Percentiles rank a stretch among this genome's conserved stretches.
These are phyloP conservation scores for Caranx ignobilis DNA, from an alignment of 2,113 vertebrate species.

Conservation along the genomic window DNA sequence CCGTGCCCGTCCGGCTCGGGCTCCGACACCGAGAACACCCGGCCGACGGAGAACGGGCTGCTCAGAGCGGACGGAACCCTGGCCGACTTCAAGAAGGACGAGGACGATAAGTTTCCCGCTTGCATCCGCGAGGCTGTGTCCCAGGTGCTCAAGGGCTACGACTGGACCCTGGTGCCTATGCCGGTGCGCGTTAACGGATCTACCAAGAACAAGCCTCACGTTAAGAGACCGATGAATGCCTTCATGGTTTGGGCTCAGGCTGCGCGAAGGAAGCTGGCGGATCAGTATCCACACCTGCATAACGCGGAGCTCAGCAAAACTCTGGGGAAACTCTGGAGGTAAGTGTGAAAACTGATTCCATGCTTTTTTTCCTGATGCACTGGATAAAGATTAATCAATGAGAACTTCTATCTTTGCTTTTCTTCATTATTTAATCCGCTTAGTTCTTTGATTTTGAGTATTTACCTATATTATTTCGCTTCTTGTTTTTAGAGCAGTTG, in stretches of 20 bases:
- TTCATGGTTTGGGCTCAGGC: conserved; percentile 96
- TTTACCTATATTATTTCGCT: not conserved
- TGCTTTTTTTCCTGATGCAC: not conserved
- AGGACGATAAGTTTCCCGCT: conserved; percentile 96
- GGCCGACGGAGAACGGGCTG: conserved; percentile 92
- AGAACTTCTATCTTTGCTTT: not conserved
- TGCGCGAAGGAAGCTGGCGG: conserved; percentile 95
- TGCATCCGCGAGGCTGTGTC: conserved; percentile 98
- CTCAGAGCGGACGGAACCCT: conserved; percentile 83
- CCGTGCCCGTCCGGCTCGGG: conserved; percentile 94
- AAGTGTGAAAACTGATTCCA: conserved; percentile 47
- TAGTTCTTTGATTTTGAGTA: not conserved
- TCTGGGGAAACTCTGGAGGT: conserved; percentile 97
- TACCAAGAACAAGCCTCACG: conserved; percentile 96
- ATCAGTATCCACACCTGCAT: conserved; percentile 97
- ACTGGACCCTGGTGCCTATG: conserved; percentile 99
- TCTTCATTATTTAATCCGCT: not conserved
- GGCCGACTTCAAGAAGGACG: conserved; percentile 93
- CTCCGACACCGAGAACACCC: conserved; percentile 95
- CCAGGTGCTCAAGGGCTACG: conserved; percentile 98
- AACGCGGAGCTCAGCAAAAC: conserved; percentile 99
- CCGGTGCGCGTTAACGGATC: conserved; percentile 96
- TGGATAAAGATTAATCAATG: not conserved
- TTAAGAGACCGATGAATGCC: conserved; percentile 90
- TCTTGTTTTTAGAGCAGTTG: not conserved